phyloP scores from a whole-genome alignment of 2,113 vertebrate genomes.

The Dasyurus viverrinus region DNA sequence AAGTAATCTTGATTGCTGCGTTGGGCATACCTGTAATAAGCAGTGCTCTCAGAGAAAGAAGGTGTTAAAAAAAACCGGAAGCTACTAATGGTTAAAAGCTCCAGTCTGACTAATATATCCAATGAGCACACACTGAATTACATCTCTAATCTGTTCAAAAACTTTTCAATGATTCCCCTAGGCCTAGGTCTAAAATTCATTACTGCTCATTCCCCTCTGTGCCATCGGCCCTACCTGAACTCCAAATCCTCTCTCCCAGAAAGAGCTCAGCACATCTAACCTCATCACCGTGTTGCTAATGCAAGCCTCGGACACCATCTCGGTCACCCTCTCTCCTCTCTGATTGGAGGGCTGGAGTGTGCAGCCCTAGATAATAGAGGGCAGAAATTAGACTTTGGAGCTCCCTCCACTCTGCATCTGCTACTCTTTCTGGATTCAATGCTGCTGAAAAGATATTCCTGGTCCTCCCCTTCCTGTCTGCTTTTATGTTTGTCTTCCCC shows the following conservation, averaged over 20 bases:
- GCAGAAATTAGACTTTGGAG: background rate
- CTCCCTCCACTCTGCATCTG: background rate
- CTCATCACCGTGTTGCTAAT: background rate
- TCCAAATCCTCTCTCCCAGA: background rate
- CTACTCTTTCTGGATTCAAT: background rate
- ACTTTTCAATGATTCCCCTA: background rate
- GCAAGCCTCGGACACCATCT: background rate
- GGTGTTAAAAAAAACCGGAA: background rate
- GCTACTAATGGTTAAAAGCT: background rate
- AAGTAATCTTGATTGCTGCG: background rate
- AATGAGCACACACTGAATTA: background rate
- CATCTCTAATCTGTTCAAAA: background rate
- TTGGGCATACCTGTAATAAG: conserved; percentile 15
- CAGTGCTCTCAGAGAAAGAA: background rate
- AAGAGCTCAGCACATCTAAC: background rate
- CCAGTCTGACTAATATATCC: background rate
- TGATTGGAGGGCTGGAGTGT: background rate
- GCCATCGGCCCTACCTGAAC: background rate
- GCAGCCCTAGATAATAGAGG: background rate
- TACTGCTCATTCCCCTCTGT: background rate
- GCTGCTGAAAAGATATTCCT: background rate
- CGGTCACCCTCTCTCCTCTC: background rate
- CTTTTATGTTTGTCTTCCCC: background rate
- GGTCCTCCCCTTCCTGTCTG: background rate
- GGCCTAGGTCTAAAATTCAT: background rate